Evolutionary conservation across 2,113 vertebrate species (phyloP), one percentile per base, ranked within the genome.

Genomic region (Callipepla californica): DNA sequence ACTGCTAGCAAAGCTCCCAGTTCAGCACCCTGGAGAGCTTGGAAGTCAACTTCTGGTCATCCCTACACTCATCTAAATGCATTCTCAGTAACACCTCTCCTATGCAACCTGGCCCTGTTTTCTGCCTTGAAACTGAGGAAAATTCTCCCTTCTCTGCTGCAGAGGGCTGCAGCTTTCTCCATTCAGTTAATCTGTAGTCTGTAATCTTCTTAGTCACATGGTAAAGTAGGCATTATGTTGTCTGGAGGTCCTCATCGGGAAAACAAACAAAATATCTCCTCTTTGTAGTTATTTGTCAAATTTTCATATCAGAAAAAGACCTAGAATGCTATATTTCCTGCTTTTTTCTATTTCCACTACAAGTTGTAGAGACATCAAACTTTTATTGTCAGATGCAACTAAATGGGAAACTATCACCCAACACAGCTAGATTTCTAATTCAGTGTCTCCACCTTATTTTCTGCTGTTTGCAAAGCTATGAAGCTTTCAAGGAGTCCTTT

Each of bases 1-100:
- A 0, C 7, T 3, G 45, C 30, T 62, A 25, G n/a, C 5, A 1
- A 75, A 57, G 62, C 26, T 63, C 22, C 36, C 3, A 0, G 0
- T 51, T n/a, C 32, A 6, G 21, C 51, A 30, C 45, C 61, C 23
- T 38, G 40, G n/a, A 32, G 28, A 26, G 16, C 45, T 80, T 42
- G 19, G 57, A 51, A 32, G 45, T n/a, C 85, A 84, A 44, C 19
- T 45, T 69, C 73, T 36, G 57, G 45, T 57, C 69, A 18, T 42
- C 44, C 44, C 44, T 51, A 7, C 6, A 4, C 8, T 42, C 4
- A 17, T 18, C 30, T 77, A 30, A 76, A 80, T 36, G 36, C 30
- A 38, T 85, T 36, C 5, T 21, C 12, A 6, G 20, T 55, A 57
- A 82, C 90, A 45, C 23, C 17, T 69, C 51, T 53, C 9, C 55